Evolutionary conservation across 2,888 invertebrate genomes (phyloP).

Genomic region (Stratiomys singularior): DNA sequence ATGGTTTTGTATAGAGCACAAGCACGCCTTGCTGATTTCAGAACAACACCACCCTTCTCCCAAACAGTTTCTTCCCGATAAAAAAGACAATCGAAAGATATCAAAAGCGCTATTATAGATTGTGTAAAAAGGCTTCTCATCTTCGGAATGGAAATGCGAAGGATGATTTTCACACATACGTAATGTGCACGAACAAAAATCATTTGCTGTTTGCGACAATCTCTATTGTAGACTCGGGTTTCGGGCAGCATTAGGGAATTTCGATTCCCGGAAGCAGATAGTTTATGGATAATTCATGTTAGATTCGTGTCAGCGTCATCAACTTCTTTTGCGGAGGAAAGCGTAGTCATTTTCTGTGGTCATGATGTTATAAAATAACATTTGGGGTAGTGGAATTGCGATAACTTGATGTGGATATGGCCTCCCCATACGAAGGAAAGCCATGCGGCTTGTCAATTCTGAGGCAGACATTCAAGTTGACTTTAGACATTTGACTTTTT

Average conservation of each 20-base stretch:
- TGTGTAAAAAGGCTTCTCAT: slow-evolving; percentile 10
- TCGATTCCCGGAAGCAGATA: slow-evolving; percentile 49
- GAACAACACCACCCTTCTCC: neutral
- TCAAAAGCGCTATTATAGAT: slow-evolving; percentile 34
- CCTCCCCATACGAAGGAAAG: too few relatives aligned
- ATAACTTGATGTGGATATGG: too few relatives aligned
- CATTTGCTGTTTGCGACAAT: slow-evolving; percentile 30
- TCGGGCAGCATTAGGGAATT: slow-evolving; percentile 21
- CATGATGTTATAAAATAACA: too few relatives aligned
- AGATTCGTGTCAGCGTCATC: slow-evolving; percentile 14
- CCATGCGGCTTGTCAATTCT: too few relatives aligned
- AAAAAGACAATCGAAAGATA: slow-evolving; percentile 40
- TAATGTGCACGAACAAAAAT: slow-evolving; percentile 16
- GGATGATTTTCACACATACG: neutral
- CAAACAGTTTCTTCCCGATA: slow-evolving; percentile 14
- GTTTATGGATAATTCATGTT: slow-evolving; percentile 52
- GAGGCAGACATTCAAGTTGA: too few relatives aligned
- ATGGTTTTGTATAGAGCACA: neutral
- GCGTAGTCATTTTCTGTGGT: slow-evolving; percentile 3
- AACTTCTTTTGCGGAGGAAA: neutral
- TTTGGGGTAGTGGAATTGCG: too few relatives aligned
- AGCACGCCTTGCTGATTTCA: neutral
- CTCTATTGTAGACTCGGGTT: slow-evolving; percentile 8
- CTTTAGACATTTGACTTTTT: too few relatives aligned
- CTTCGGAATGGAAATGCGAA: slow-evolving; percentile 14